Conservation (phyloP, 2,888 invertebrate genomes). For the Horisme vitalbata region DNA sequence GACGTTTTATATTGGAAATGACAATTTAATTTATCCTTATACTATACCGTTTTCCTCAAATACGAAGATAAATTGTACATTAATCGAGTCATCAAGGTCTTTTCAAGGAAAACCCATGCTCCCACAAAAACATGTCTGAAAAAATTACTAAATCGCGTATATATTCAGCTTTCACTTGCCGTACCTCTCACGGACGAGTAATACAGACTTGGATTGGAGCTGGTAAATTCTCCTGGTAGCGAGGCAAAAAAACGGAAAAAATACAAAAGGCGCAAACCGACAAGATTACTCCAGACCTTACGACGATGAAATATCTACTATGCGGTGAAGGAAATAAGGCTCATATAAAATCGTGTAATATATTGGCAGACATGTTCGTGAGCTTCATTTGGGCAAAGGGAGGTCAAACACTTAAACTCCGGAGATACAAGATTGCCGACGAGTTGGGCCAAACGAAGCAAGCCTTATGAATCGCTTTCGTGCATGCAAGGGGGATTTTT, state of each 20-base stretch:
- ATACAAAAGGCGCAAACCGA: conserved; percentile 65
- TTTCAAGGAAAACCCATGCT: conserved; percentile 28
- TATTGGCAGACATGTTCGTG: conserved; percentile 60
- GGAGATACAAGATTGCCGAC: conserved; percentile 77
- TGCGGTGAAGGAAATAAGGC: conserved; percentile 45
- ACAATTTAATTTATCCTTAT: conserved; percentile 4
- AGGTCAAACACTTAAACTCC: conserved; percentile 76
- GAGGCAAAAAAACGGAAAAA: conserved; percentile 67
- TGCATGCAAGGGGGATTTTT: conserved; percentile 62
- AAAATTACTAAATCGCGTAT: conserved; percentile 45
- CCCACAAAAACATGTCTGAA: conserved; percentile 33
- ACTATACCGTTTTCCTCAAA: conserved; percentile 14
- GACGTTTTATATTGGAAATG: no score
- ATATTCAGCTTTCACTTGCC: conserved; percentile 44
- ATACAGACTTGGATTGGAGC: conserved; percentile 65
- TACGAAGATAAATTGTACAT: conserved; percentile 15
- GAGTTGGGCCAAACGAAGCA: conserved; percentile 74
- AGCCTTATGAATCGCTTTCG: conserved; percentile 71
- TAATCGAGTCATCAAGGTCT: conserved; percentile 29
- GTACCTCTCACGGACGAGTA: conserved; percentile 55
- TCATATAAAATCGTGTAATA: conserved; percentile 44
- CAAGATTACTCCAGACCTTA: conserved; percentile 45
- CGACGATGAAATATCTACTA: conserved; percentile 45
- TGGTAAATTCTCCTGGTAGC: conserved; percentile 65
- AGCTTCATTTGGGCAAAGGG: conserved; percentile 76